phyloP scores from a whole-genome alignment of 2,113 vertebrate genomes.

The Apaloderma vittatum region DNA sequence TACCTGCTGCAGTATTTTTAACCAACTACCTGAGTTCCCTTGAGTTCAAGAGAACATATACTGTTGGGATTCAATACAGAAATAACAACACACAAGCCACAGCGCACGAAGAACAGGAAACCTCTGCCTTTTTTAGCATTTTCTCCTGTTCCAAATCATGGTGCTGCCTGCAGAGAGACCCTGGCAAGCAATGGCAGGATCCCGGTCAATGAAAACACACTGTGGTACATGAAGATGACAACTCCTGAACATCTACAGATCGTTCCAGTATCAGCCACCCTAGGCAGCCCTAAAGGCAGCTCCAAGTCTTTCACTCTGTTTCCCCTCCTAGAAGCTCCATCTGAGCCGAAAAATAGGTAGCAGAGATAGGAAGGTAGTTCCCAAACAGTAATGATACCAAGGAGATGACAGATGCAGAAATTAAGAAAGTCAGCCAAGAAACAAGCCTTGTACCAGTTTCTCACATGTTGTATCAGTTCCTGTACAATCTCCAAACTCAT shows the following conservation, averaged over 20 bases:
- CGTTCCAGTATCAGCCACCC: not conserved
- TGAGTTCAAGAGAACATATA: not conserved
- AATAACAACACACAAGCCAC: not conserved
- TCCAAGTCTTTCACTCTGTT: not conserved
- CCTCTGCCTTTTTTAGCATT: not conserved
- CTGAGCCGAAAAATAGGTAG: not conserved
- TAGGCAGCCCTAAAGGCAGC: not conserved
- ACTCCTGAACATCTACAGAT: not conserved
- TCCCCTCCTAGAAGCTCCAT: not conserved
- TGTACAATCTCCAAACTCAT: not conserved
- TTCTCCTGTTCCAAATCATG: not conserved
- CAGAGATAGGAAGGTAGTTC: not conserved
- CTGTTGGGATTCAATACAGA: not conserved
- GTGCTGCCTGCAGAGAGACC: not conserved
- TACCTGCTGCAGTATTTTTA: conserved; percentile 1
- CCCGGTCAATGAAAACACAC: not conserved
- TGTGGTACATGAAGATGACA: fast-evolving
- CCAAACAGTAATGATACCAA: not conserved
- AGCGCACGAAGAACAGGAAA: not conserved
- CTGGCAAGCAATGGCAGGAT: not conserved
- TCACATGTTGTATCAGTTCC: not conserved
- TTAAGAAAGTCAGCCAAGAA: not conserved
- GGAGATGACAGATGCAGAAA: not conserved
- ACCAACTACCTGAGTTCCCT: not conserved
- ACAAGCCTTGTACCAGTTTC: not conserved